Conservation (phyloP, 2,888 invertebrate genomes). For the Deroplatys truncata region DNA sequence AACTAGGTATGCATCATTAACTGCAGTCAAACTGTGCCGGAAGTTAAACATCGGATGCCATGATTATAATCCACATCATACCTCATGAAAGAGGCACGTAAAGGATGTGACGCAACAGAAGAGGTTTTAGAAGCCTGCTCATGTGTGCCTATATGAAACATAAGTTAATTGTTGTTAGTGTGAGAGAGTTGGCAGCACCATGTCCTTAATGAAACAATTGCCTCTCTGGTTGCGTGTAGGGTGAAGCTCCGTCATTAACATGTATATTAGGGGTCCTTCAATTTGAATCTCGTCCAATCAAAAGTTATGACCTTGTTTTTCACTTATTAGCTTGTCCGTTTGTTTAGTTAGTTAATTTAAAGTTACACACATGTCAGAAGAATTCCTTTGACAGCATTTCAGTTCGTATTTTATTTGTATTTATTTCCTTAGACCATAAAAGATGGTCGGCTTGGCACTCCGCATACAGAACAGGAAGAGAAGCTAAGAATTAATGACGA, state of each 20-base stretch:
- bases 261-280: not conserved
- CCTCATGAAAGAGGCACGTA: not conserved
- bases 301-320: not conserved
- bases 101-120: not conserved
- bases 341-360: not conserved
- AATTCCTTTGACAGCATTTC: not conserved
- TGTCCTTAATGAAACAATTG: constrained; percentile 13
- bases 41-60: not conserved
- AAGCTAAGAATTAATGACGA: not conserved
- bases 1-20: not conserved
- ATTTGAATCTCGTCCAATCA: not conserved
- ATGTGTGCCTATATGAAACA: not conserved
- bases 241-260: not conserved
- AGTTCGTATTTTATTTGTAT: not conserved
- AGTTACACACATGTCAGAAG: not conserved
- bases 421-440: not conserved
- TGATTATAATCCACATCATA: not conserved
- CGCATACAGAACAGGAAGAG: not conserved
- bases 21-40: not conserved
- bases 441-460: not conserved
- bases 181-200: constrained; percentile 11
- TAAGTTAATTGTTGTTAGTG: constrained; percentile 11
- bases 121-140: not conserved
- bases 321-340: not conserved
- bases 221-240: not conserved